Conservation (phyloP, 2,888 invertebrate genomes). For the Microctonus aethiopoides region DNA sequence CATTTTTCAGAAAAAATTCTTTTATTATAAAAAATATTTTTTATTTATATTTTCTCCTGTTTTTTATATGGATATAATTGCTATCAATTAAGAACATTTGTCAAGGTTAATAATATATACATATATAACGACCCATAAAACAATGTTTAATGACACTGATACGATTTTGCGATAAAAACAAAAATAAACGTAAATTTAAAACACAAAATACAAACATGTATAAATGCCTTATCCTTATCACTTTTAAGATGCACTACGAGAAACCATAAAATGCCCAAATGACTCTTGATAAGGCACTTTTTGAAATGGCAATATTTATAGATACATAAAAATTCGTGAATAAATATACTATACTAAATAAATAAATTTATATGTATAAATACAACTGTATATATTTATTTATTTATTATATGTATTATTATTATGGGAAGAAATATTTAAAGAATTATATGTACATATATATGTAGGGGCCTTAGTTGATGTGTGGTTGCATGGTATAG, state of each 20-base stretch:
- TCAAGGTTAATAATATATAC: background rate
- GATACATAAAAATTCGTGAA: background rate
- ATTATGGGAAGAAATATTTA: background rate
- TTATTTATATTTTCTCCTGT: background rate
- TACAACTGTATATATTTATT: constrained; percentile 1
- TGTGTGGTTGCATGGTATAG: background rate
- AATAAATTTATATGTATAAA: background rate
- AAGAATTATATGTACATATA: background rate
- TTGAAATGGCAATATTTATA: background rate
- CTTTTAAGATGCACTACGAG: background rate
- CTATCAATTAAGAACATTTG: constrained; percentile 2
- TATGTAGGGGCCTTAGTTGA: background rate
- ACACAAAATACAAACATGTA: background rate
- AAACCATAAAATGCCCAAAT: background rate
- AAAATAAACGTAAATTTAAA: background rate
- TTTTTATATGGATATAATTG: background rate
- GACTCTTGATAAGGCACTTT: background rate
- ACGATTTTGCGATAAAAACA: constrained; percentile 18
- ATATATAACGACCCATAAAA: background rate
- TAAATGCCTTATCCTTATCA: background rate
- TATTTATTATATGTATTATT: too few relatives aligned
- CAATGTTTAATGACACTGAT: constrained; percentile 17
- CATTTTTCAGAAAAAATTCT: background rate
- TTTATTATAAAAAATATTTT: background rate
- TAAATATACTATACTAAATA: background rate